Evolutionary conservation across 2,888 invertebrate species (phyloP).

Genomic region (Cerastoderma edule): DNA sequence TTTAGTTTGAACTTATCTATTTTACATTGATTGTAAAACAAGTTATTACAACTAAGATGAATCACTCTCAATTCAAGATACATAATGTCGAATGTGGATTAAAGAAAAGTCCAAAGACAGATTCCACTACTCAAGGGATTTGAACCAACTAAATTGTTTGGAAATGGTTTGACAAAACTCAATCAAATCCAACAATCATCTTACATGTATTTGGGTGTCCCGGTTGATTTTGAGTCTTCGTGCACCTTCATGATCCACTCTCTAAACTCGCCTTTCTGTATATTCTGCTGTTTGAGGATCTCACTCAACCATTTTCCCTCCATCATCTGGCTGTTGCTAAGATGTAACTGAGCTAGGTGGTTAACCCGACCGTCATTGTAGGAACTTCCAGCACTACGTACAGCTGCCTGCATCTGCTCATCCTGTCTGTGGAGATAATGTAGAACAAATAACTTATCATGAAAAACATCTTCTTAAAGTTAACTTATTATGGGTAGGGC

Average conservation of each 20-base stretch:
- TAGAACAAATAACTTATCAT: no score
- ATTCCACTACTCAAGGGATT: background rate
- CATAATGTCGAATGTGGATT: no score
- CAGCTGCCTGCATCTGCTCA: slow-evolving; percentile 93
- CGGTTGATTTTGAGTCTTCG: slow-evolving; percentile 87
- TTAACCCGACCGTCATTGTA: slow-evolving; percentile 94
- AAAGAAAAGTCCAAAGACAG: no score
- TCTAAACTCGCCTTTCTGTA: slow-evolving; percentile 93
- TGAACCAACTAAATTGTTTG: no score
- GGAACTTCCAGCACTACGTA: slow-evolving; percentile 90
- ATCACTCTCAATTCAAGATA: no score
- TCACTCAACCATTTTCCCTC: slow-evolving; percentile 91
- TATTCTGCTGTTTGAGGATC: slow-evolving; percentile 92
- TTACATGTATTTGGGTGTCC: slow-evolving; percentile 81
- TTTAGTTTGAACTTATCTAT: no score
- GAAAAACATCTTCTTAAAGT: no score
- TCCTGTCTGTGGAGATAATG: slow-evolving; percentile 72
- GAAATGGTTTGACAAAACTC: background rate
- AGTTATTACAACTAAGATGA: no score
- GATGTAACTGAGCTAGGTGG: slow-evolving; percentile 89
- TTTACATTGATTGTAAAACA: no score
- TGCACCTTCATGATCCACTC: slow-evolving; percentile 94
- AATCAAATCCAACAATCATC: slow-evolving; percentile 29
- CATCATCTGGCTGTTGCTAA: slow-evolving; percentile 88
- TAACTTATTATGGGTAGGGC: no score